Evolutionary conservation across 2,888 invertebrate species (phyloP), one percentile per base, ranked within the genome.

Genomic region (Oegoconia quadripuncta): DNA sequence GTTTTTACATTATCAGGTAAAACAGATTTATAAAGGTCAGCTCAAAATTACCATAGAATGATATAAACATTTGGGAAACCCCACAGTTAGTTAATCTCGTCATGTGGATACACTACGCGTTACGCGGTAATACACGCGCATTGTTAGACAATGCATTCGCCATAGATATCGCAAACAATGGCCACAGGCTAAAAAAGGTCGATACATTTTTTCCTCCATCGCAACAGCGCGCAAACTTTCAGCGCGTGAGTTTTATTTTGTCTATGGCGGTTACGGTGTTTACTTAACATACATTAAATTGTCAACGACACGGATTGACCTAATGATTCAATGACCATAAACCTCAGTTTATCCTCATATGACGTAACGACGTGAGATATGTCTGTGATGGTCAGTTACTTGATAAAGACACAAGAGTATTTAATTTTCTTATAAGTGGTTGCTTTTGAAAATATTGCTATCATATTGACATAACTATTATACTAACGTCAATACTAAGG

Each of bases 271-370:
- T 11, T 58, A 63, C 59, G 60, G 59, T 44, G 51, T 79, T 74
- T 72, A 68, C 64, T 71, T 79, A 72, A 62, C 76, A 77, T 63
- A 75, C 65, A 73, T 77, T 67, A 74, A 64, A 74, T 83, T 80
- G 82, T 79, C 79, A 80, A 79, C 76, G 77, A 74, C 74, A 70
- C 60, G 60, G 64, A 71, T 80, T 80, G 82, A 82, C 82, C 82
- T 72, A 84, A 80, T 84, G 84, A 84, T 76, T 84, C 82, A 84
- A 64, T 78, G 69, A 71, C 77, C 78, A 78, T 75, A 79, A 74
- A 70, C 72, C 65, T 64, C 54, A 48, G 62, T 61, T 82, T 84
- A 81, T 83, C 82, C 82, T 80, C 60, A 55, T 69, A 57, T 78
- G 81, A 83, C 78, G 81, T 76, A 73, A 80, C 62, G 62, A 69